A percentile compares a stretch with the other conserved stretches of the same genome.
Conservation (phyloP, 2,888 invertebrate genomes). For the Chalcis sispes region DNA sequence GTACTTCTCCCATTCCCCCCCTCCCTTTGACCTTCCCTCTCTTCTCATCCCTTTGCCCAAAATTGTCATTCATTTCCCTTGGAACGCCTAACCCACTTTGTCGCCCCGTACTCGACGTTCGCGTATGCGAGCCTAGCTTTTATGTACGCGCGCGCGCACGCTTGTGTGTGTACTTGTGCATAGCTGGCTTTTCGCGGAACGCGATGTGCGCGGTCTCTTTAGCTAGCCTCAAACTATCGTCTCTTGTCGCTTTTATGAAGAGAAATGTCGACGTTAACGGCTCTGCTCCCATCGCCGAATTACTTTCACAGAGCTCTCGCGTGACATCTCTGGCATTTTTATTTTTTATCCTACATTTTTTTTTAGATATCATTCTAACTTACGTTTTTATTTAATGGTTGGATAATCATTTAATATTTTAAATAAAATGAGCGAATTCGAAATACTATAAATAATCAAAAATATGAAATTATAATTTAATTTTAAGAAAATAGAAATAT, state of each 20-base stretch:
- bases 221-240: slow-evolving; percentile 52
- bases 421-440: too few species aligned
- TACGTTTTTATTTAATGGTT: too few species aligned
- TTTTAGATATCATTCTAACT: too few species aligned
- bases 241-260: slow-evolving; percentile 42
- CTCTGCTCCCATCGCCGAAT: slow-evolving; percentile 59
- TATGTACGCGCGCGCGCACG: too few species aligned
- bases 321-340: too few species aligned
- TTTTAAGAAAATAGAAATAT: background rate
- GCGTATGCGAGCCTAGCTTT: background rate
- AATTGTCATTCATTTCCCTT: slow-evolving; percentile 60
- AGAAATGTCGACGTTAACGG: slow-evolving; percentile 49
- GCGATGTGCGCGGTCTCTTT: slow-evolving; percentile 43
- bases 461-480: too few species aligned
- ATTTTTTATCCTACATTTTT: background rate
- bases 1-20: background rate
- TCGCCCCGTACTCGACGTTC: background rate
- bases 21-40: slow-evolving; percentile 27
- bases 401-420: too few species aligned
- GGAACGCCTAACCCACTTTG: slow-evolving; percentile 26
- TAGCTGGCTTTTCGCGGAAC: background rate
- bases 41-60: slow-evolving; percentile 40
- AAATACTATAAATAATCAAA: too few species aligned
- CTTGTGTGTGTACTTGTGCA: background rate
- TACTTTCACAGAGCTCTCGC: slow-evolving; percentile 2